Base-by-base conservation (phyloP, 1,140 invertebrate species). In the Hyles vespertilio region DNA sequence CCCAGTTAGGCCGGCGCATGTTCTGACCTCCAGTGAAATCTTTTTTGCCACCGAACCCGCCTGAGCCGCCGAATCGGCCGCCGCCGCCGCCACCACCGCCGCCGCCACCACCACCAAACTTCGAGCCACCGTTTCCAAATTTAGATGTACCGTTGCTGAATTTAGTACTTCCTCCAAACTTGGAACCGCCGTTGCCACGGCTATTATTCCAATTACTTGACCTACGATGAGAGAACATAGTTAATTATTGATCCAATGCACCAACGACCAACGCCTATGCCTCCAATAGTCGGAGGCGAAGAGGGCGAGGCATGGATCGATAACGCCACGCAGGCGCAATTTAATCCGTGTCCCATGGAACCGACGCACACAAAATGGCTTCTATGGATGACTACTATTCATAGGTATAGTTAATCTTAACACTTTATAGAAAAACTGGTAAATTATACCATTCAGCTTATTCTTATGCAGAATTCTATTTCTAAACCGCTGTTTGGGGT, bases 1-100 rank as follows among this genome's bases (percentile, higher is more conserved):
- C 94, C 96, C 96, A 98, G 69, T 94, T 93, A 3, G 95, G 95
- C 65, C 94, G 94, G 9, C 93, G 87, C 59, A 97, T 87, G 61
- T 89, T 91, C 55, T 92, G 91, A 7, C 95, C 94, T 32, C 92
- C 89, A 32, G 89, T 84, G 53, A 90, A 89, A 9, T 91, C 86
- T 63, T 90, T 85, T 54, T 86, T 89, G 51, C 69, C 74, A 47
- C 81, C 81, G 57, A 72, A 79, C 40, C 88, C 87, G 58, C 86
- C 80, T 57, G 81, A 79, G 50, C 75, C 79, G 9, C 82, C 79
- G 43, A 84, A 79, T 54, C 82, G 79, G 45, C 84, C 81, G 34
- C 89, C 73, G 32, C 89, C 84, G 61, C 85, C 64, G 7, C 81
- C 82, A 12, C 85, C 80, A 40, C 86, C 84, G 61, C 85, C 64